These are phyloP conservation scores for Tribolium castaneum DNA, from an alignment of 1,140 invertebrate genomes.

Conservation along the genomic window DNA sequence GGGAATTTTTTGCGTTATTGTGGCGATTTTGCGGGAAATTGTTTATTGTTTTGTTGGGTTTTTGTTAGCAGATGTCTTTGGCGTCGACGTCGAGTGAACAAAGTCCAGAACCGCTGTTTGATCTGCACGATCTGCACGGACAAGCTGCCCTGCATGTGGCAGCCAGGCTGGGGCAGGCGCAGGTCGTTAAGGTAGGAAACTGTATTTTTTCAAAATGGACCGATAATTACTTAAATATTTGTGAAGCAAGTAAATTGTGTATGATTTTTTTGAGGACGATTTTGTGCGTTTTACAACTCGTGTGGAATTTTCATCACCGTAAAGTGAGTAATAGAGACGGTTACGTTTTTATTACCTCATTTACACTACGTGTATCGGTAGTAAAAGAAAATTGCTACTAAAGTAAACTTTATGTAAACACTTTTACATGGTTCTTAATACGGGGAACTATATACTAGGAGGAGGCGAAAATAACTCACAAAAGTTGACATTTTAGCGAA, in stretches of 20 bases:
- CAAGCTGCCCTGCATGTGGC: constrained; percentile 87
- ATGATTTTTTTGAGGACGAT: too few relatives aligned
- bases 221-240: too few relatives aligned
- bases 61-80: constrained; percentile 57
- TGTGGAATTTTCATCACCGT: neutral
- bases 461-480: too few relatives aligned
- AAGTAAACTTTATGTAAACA: neutral
- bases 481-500: too few relatives aligned
- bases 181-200: constrained; percentile 72
- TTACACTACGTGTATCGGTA: neutral
- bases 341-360: neutral
- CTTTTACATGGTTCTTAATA: neutral
- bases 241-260: too few relatives aligned
- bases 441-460: too few relatives aligned
- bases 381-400: neutral
- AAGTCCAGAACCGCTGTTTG: constrained; percentile 61
- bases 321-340: neutral
- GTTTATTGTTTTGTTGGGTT: neutral
- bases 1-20: neutral
- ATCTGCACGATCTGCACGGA: constrained; percentile 70
- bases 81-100: constrained; percentile 60
- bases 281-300: neutral
- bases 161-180: constrained; percentile 82
- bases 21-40: neutral
- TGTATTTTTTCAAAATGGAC: neutral